phyloP scores from a whole-genome alignment of 1,140 invertebrate species.

The Panagrolaimus sp. region DNA sequence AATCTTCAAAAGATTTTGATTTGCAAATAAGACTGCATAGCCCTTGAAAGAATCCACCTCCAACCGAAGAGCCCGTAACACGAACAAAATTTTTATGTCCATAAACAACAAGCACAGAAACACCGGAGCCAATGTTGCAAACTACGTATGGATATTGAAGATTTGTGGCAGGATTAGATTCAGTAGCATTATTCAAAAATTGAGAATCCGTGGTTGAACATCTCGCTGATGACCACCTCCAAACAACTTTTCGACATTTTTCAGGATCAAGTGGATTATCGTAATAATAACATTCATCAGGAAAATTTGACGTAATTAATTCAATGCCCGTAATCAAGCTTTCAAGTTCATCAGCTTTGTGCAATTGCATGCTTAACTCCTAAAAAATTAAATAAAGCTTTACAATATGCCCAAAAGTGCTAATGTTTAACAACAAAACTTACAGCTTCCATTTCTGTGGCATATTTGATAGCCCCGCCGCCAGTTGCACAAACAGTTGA shows the following conservation, averaged over 20 bases:
- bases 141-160: constrained; percentile 89
- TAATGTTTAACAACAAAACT: constrained; percentile 22
- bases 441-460: constrained; percentile 80
- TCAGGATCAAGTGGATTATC: constrained; percentile 71
- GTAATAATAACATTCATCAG: constrained; percentile 81
- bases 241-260: constrained; percentile 70
- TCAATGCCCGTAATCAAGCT: constrained; percentile 86
- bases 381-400: constrained; percentile 63
- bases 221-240: constrained; percentile 48
- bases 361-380: constrained; percentile 84
- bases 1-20: constrained; percentile 91
- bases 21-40: constrained; percentile 88
- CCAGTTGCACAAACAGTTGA: constrained; percentile 94
- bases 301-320: constrained; percentile 82
- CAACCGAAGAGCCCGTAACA: constrained; percentile 89
- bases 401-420: not conserved
- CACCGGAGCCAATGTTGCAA: constrained; percentile 94
- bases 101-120: constrained; percentile 84
- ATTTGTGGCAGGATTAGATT: constrained; percentile 69
- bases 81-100: constrained; percentile 82
- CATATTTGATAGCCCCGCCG: constrained; percentile 93
- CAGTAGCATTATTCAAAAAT: not conserved
- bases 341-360: constrained; percentile 92
- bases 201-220: constrained; percentile 23
- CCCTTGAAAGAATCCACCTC: constrained; percentile 90